Percentiles rank a stretch among this genome's conserved stretches.
These are phyloP conservation scores for Stratiomys singularior DNA, from an alignment of 2,888 invertebrate species.

Conservation along the genomic window DNA sequence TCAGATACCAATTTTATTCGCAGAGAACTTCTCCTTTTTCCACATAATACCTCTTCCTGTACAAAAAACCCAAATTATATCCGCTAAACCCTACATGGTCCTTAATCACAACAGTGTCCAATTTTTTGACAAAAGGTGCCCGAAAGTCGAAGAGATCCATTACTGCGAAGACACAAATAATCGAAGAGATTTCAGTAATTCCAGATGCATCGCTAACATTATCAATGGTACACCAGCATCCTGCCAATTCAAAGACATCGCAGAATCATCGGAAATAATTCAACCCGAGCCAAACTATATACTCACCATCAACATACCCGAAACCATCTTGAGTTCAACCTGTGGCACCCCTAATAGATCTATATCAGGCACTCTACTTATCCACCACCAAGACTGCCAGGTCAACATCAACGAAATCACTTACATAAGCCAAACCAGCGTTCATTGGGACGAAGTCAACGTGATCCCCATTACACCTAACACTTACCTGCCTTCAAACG, in stretches of 20 bases:
- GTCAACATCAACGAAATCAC: slow-evolving; percentile 13
- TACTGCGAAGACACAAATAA: slow-evolving; percentile 34
- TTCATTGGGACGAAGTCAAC: slow-evolving; percentile 12
- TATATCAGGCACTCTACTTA: neutral
- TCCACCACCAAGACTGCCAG: slow-evolving; percentile 14
- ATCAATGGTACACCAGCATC: slow-evolving; percentile 44
- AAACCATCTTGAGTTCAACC: slow-evolving; percentile 39
- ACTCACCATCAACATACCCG: slow-evolving; percentile 36
- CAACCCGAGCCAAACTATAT: slow-evolving; percentile 48
- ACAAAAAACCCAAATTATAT: neutral
- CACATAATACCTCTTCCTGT: slow-evolving; percentile 3
- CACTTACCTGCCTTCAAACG: neutral
- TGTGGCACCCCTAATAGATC: slow-evolving; percentile 28
- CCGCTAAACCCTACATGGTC: neutral
- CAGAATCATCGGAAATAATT: slow-evolving; percentile 26
- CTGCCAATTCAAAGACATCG: slow-evolving; percentile 19
- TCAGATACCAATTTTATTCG: slow-evolving; percentile 2
- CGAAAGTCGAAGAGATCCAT: slow-evolving; percentile 42
- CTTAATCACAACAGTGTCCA: neutral
- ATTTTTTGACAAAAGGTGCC: neutral
- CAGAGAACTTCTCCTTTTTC: slow-evolving; percentile 13
- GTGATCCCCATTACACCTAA: neutral
- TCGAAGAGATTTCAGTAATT: slow-evolving; percentile 34
- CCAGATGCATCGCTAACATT: slow-evolving; percentile 36
- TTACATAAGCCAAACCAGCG: neutral